A percentile compares a stretch with the other conserved stretches of the same genome.
Conservation (phyloP, 2,797 vertebrate species). For the Atherinosoma microstoma region DNA sequence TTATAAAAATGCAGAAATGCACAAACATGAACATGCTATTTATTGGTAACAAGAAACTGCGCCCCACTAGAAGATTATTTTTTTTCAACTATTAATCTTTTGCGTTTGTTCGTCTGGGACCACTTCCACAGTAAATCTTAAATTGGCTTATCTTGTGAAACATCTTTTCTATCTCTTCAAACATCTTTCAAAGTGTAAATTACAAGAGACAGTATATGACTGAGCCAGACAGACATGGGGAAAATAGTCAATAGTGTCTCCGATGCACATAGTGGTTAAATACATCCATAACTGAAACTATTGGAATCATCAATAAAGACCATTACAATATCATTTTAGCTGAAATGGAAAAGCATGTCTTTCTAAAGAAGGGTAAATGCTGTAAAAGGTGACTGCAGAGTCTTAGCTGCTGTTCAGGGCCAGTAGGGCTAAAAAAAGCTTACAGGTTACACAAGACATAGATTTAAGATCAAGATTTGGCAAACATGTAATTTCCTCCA, state of each 20-base stretch:
- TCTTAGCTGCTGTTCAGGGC: conserved; percentile 55
- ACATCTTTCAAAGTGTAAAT: conserved; percentile 19
- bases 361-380: conserved; percentile 17
- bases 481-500: conserved; percentile 42
- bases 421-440: conserved; percentile 44
- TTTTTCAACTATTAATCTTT: conserved; percentile 28
- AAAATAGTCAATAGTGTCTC: conserved; percentile 28
- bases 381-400: conserved; percentile 20
- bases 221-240: conserved; percentile 10
- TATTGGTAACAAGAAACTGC: conserved; percentile 23
- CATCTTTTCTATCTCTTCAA: conserved; percentile 17
- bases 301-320: conserved; percentile 21
- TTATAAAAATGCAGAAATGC: conserved; percentile 12
- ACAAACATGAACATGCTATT: conserved; percentile 21
- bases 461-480: conserved; percentile 48
- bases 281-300: conserved; percentile 22
- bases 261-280: conserved; percentile 13
- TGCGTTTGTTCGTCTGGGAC: conserved; percentile 29
- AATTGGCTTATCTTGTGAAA: conserved; percentile 26
- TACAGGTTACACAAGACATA: conserved; percentile 39
- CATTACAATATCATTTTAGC: conserved; percentile 21
- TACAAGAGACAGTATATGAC: conserved; percentile 4
- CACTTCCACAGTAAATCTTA: conserved; percentile 13
- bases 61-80: background rate
- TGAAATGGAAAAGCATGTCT: conserved; percentile 20